A percentile compares a stretch with the other conserved stretches of the same genome.
Evolutionary conservation across 2,797 vertebrate genomes (phyloP).

Genomic region (Ispidina lecontei): DNA sequence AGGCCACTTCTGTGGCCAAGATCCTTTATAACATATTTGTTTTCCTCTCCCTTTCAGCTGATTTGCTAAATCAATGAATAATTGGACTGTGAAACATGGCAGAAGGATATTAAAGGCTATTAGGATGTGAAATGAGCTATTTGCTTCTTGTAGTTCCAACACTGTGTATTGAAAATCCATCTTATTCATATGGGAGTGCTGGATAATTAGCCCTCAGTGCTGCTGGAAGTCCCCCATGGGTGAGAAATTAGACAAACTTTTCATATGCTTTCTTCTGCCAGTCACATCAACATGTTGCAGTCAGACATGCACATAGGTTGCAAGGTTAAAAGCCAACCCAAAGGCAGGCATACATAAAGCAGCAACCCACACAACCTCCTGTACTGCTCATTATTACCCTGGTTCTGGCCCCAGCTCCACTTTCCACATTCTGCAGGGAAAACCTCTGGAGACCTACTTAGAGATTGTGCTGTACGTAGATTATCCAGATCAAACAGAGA

Average conservation of each 20-base stretch:
- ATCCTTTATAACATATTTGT: background rate
- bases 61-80: slow-evolving; percentile 43
- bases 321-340: background rate
- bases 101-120: slow-evolving; percentile 24
- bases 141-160: background rate
- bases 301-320: accelerated
- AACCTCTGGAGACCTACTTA: background rate
- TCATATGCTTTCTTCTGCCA: background rate
- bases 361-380: background rate
- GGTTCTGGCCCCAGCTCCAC: background rate
- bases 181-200: background rate
- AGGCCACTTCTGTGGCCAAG: background rate
- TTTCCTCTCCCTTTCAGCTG: background rate
- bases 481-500: background rate
- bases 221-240: background rate
- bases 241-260: slow-evolving; percentile 1
- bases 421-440: background rate
- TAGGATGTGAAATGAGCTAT: slow-evolving; percentile 17
- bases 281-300: background rate
- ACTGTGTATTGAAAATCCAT: background rate
- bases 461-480: background rate
- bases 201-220: background rate
- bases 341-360: background rate
- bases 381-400: background rate
- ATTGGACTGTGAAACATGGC: background rate